Evolutionary conservation across 1,140 invertebrate genomes (phyloP).

Genomic region (Battus philenor): DNA sequence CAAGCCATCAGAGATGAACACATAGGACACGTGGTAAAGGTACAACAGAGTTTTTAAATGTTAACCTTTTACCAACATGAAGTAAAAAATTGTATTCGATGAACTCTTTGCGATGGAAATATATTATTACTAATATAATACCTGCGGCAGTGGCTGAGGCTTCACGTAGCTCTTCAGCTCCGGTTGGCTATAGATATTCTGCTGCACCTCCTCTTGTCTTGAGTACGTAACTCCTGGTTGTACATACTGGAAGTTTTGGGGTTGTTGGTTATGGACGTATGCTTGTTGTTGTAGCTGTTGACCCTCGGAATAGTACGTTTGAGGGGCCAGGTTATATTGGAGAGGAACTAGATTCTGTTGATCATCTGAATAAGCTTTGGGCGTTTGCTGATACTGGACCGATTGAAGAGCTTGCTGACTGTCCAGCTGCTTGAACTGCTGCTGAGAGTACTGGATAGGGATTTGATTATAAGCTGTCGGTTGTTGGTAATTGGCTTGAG

Average conservation of each 20-base stretch:
- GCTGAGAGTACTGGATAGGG: slow-evolving; percentile 20
- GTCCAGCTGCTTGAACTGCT: slow-evolving; percentile 10
- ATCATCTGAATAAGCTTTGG: too few relatives aligned
- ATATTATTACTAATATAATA: not conserved
- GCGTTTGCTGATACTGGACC: too few relatives aligned
- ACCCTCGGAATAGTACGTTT: not conserved
- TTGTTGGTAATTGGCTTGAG: not conserved
- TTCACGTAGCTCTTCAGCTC: slow-evolving; percentile 21
- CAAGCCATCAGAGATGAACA: too few relatives aligned
- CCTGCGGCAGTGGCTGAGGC: slow-evolving; percentile 24
- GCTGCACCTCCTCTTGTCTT: slow-evolving; percentile 20
- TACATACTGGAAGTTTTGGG: slow-evolving; percentile 10
- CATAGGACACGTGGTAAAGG: too few relatives aligned
- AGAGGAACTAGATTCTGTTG: not conserved
- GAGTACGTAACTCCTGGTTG: slow-evolving; percentile 23
- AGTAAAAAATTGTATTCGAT: too few relatives aligned
- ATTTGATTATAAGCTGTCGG: slow-evolving; percentile 10
- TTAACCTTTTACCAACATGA: too few relatives aligned
- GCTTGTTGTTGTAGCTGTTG: not conserved
- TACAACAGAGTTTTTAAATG: too few relatives aligned
- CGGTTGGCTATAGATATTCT: slow-evolving; percentile 19
- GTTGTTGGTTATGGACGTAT: slow-evolving; percentile 20
- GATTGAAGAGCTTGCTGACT: not conserved
- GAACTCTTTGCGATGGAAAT: too few relatives aligned
- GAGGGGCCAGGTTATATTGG: slow-evolving; percentile 5